These are phyloP conservation scores for Tachysurus fulvidraco DNA, from an alignment of 2,113 vertebrate genomes.

Conservation along the genomic window DNA sequence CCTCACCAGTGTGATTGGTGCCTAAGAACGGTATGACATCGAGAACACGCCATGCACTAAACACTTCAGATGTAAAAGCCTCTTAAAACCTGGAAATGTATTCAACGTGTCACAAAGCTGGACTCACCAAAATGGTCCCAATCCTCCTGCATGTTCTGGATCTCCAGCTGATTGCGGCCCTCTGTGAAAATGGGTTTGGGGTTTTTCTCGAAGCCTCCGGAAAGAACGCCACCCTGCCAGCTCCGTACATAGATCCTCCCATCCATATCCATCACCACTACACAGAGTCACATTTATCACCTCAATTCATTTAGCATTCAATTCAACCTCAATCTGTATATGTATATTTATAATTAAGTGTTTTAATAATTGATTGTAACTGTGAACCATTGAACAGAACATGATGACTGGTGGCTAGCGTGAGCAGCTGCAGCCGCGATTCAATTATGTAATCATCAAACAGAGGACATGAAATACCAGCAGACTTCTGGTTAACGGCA, in stretches of 20 bases:
- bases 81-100: not conserved
- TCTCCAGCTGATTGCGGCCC: constrained; percentile 93
- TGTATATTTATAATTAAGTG: not conserved
- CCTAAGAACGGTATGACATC: not conserved
- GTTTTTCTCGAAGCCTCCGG: constrained; percentile 96
- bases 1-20: not conserved
- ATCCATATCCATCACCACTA: constrained; percentile 89
- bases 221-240: constrained; percentile 94
- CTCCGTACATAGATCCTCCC: constrained; percentile 90
- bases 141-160: constrained; percentile 94
- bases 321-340: not conserved
- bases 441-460: not conserved
- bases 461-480: not conserved
- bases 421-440: too few species aligned
- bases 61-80: not conserved
- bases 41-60: not conserved
- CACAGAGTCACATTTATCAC: not conserved
- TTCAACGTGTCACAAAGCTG: not conserved
- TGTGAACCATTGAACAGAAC: not conserved
- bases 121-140: constrained; percentile 96
- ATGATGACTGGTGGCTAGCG: not conserved
- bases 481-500: not conserved
- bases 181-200: constrained; percentile 97
- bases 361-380: not conserved
- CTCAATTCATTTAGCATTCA: not conserved